These are phyloP conservation scores for Stenopsyche tienmushanensis DNA, from an alignment of 1,140 invertebrate genomes.

Conservation along the genomic window DNA sequence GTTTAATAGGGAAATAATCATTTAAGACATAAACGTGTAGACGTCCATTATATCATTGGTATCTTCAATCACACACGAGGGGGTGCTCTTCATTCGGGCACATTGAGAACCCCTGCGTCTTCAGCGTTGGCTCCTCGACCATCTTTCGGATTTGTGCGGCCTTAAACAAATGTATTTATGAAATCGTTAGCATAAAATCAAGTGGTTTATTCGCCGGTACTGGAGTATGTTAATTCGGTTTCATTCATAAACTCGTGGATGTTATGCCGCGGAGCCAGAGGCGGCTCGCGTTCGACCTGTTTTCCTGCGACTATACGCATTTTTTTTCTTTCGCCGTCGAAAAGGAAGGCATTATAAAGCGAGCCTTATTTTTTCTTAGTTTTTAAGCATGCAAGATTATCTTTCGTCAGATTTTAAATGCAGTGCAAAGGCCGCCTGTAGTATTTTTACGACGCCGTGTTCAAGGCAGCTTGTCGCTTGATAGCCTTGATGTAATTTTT, in stretches of 20 bases:
- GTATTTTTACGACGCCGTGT: conserved; percentile 24
- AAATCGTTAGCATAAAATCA: conserved; percentile 39
- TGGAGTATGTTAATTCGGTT: conserved; percentile 36
- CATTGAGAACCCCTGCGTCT: conserved; percentile 8
- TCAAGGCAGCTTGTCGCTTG: conserved; percentile 23
- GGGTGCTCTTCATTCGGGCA: too few species aligned
- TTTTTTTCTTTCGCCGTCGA: not conserved
- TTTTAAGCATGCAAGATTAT: conserved; percentile 7
- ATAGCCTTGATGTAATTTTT: conserved; percentile 17
- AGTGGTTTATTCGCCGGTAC: conserved; percentile 33
- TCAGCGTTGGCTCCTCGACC: not conserved
- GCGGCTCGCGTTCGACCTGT: not conserved
- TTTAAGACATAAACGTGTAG: too few species aligned
- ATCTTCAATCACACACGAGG: too few species aligned
- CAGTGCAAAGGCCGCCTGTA: conserved; percentile 28
- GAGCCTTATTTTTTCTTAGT: too few species aligned
- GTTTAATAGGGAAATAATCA: too few species aligned
- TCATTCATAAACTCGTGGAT: conserved; percentile 36
- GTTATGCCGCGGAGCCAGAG: conserved; percentile 17
- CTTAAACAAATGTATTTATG: conserved; percentile 39
- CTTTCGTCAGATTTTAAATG: conserved; percentile 14
- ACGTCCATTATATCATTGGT: too few species aligned
- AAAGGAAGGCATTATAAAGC: too few species aligned
- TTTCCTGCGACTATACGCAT: not conserved
- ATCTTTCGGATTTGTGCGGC: conserved; percentile 8